These are phyloP conservation scores for Diogma glabrata DNA, from an alignment of 2,888 invertebrate genomes.

Conservation along the genomic window DNA sequence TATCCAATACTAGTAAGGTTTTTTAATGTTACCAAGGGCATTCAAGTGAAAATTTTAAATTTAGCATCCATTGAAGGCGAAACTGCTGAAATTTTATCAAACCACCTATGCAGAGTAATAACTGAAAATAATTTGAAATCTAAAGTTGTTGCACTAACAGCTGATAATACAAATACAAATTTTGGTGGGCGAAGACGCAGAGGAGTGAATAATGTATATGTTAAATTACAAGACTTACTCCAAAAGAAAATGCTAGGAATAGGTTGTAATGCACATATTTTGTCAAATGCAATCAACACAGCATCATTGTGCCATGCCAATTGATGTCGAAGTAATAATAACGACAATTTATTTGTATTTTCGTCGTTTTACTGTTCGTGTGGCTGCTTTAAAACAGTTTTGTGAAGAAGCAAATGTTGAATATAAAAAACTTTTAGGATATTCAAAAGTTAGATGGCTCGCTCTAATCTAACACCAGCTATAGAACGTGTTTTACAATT, in stretches of 20 bases:
- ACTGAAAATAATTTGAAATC: constrained; percentile 12
- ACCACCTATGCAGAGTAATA: constrained; percentile 12
- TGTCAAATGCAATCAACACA: constrained; percentile 15
- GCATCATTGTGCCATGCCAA: constrained; percentile 20
- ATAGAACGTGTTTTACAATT: constrained; percentile 5
- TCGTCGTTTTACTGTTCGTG: constrained; percentile 21
- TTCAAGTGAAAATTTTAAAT: constrained; percentile 6
- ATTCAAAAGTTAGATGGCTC: constrained; percentile 6
- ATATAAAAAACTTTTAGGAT: constrained; percentile 7
- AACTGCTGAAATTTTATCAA: constrained; percentile 15
- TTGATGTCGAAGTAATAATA: constrained; percentile 19
- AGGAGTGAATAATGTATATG: constrained; percentile 18
- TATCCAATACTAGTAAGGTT: constrained; percentile 15
- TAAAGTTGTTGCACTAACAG: constrained; percentile 14
- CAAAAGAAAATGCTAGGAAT: constrained; percentile 19
- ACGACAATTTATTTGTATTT: constrained; percentile 21
- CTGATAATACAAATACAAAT: constrained; percentile 5
- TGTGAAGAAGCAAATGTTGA: not conserved
- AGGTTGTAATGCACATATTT: constrained; percentile 22
- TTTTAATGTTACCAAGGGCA: not conserved
- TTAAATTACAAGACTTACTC: constrained; percentile 17
- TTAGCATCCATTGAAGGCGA: not conserved
- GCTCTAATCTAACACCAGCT: not conserved
- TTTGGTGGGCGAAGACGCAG: constrained; percentile 12
- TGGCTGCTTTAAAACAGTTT: constrained; percentile 14